Evolutionary conservation across 2,888 invertebrate genomes (phyloP).

Genomic region (Drosophila nr. fundita): DNA sequence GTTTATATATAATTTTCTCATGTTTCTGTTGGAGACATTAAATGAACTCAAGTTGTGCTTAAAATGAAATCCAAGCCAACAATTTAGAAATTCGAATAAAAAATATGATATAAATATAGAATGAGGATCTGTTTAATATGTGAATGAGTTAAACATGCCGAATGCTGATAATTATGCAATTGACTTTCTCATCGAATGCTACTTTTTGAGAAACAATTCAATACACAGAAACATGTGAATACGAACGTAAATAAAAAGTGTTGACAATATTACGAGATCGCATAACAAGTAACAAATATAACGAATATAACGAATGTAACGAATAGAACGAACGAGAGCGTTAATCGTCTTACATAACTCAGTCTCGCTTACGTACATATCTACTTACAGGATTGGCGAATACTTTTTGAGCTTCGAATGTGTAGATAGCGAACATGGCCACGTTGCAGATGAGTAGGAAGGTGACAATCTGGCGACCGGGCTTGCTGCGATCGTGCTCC

Average conservation of each 20-base stretch:
- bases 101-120: not conserved
- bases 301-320: conserved; percentile 27
- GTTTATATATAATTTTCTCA: not conserved
- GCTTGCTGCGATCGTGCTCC: conserved; percentile 97
- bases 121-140: not conserved
- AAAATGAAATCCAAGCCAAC: not conserved
- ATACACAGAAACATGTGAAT: not conserved
- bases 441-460: conserved; percentile 97
- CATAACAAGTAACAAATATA: not conserved
- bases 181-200: not conserved
- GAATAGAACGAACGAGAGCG: conserved; percentile 74
- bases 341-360: conserved; percentile 82
- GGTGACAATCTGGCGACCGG: conserved; percentile 97
- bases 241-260: not conserved
- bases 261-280: not conserved
- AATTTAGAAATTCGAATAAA: not conserved
- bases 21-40: not conserved
- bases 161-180: not conserved
- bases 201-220: not conserved
- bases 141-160: not conserved
- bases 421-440: conserved; percentile 98
- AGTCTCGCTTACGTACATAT: conserved; percentile 83
- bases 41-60: not conserved
- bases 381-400: conserved; percentile 93
- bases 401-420: conserved; percentile 97